Percentiles rank a stretch among this genome's conserved stretches.
phyloP scores from a whole-genome alignment of 2,797 vertebrate species.

The Erpetoichthys calabaricus region DNA sequence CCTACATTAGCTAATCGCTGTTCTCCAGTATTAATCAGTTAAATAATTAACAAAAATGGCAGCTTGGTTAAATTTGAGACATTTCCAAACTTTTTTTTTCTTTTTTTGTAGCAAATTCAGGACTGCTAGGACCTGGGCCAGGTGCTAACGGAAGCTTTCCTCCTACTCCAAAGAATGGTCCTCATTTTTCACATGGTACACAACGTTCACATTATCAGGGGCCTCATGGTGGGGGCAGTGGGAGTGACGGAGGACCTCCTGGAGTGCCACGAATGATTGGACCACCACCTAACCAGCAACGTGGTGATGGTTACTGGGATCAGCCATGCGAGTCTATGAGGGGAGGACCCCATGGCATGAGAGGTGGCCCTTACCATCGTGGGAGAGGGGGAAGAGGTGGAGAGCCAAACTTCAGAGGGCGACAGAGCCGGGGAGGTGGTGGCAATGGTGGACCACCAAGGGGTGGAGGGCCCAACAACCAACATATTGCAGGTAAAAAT shows the following conservation, averaged over 20 bases:
- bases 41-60: too few species aligned
- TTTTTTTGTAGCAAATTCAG: slow-evolving; percentile 43
- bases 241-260: slow-evolving; percentile 34
- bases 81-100: not conserved
- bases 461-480: slow-evolving; percentile 52
- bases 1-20: too few species aligned
- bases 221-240: slow-evolving; percentile 32
- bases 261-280: slow-evolving; percentile 70
- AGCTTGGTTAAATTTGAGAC: not conserved
- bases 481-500: slow-evolving; percentile 55
- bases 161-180: slow-evolving; percentile 54
- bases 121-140: slow-evolving; percentile 65
- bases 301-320: slow-evolving; percentile 68
- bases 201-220: slow-evolving; percentile 34
- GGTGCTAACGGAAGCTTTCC: slow-evolving; percentile 71
- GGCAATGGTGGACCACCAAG: slow-evolving; percentile 52
- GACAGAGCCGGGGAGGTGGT: slow-evolving; percentile 49
- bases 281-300: slow-evolving; percentile 62
- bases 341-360: slow-evolving; percentile 55
- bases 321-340: slow-evolving; percentile 59
- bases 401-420: slow-evolving; percentile 58
- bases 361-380: slow-evolving; percentile 31
- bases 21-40: too few species aligned
- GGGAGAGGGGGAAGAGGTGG: slow-evolving; percentile 60
- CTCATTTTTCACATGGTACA: slow-evolving; percentile 68